These are phyloP conservation scores for Xiphorhynchus erythropygius DNA, from an alignment of 2,797 vertebrate genomes.

Conservation along the genomic window DNA sequence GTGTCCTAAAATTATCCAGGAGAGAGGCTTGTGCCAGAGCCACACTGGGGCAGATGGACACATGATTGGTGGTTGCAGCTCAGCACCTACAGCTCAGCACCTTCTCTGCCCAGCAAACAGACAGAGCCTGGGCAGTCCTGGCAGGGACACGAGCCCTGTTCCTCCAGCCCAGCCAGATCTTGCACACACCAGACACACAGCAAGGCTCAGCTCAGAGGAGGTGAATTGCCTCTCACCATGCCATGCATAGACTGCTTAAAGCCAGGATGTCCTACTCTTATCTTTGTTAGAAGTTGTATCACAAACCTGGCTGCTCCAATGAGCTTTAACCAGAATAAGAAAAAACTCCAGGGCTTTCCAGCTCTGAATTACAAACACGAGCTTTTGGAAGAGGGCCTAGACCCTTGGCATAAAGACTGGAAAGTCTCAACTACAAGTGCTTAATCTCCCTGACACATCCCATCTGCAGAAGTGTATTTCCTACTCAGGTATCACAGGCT, in stretches of 20 bases:
- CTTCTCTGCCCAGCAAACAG: neutral
- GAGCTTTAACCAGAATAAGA: neutral
- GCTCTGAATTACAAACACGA: neutral
- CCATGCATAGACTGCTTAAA: neutral
- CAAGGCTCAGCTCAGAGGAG: neutral
- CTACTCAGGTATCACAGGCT: neutral
- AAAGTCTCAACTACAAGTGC: neutral
- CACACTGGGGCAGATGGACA: rapidly evolving
- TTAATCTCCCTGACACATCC: neutral
- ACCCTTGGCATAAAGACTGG: neutral
- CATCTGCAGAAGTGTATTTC: neutral
- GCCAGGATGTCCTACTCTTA: neutral
- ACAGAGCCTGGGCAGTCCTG: neutral
- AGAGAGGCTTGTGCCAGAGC: neutral
- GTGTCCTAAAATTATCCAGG: neutral
- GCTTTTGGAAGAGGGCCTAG: neutral
- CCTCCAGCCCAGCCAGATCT: neutral
- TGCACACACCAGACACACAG: rapidly evolving
- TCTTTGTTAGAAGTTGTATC: neutral
- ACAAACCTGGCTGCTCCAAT: neutral
- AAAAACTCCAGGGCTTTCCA: neutral
- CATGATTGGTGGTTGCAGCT: neutral
- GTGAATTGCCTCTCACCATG: neutral
- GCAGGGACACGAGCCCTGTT: neutral
- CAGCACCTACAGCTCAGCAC: neutral